These are phyloP conservation scores for Zosterops borbonicus DNA, from an alignment of 2,113 vertebrate genomes.

Conservation along the genomic window DNA sequence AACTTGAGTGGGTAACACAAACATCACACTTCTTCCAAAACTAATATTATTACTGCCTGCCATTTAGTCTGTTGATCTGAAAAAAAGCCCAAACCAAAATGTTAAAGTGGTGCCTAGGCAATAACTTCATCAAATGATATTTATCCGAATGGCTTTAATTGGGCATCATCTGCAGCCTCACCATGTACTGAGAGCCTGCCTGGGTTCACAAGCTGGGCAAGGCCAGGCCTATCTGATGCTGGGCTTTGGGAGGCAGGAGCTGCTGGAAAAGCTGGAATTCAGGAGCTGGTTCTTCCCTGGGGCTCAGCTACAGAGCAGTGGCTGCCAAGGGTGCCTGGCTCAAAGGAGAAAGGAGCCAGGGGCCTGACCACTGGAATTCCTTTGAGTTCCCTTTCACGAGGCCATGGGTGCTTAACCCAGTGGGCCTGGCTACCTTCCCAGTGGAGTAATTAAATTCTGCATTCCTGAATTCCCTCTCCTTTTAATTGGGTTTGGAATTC, in stretches of 20 bases:
- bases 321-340: background rate
- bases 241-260: background rate
- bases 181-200: background rate
- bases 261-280: background rate
- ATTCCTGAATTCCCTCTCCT: background rate
- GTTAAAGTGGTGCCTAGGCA: background rate
- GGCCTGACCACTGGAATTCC: background rate
- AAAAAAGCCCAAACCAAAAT: background rate
- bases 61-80: slow-evolving; percentile 24
- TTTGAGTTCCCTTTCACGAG: background rate
- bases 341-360: background rate
- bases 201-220: background rate
- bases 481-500: slow-evolving; percentile 14
- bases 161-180: background rate
- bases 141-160: background rate
- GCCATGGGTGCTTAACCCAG: background rate
- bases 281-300: background rate
- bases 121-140: background rate
- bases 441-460: background rate
- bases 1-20: slow-evolving; percentile 21
- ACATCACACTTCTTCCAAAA: slow-evolving; percentile 29
- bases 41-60: background rate
- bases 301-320: accelerated
- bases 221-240: background rate
- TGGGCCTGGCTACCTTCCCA: background rate